Evolutionary conservation across 2,113 vertebrate species (phyloP), one percentile per base, ranked within the genome.

Genomic region (Gymnocephalus cernua): DNA sequence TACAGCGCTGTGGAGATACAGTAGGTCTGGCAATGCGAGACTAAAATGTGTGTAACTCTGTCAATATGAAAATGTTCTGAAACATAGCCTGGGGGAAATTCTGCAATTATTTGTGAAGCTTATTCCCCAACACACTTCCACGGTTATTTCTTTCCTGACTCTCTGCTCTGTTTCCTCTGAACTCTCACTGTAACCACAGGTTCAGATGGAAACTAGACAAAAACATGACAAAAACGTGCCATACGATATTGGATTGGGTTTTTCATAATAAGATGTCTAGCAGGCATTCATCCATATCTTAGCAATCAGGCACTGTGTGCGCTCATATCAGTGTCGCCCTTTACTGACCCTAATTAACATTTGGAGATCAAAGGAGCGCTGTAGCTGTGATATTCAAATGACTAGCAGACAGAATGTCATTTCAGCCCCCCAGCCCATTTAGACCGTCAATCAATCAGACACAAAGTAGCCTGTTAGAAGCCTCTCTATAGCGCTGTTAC

Each of bases 311-410:
- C 66, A 4, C 44, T 21, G 35, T 56, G 70, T 64, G 74, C 32
- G 73, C 23, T 71, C 63, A 58, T 65, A 57, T 89, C 47, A 47
- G 21, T 1, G 29, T 75, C 50, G 14, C 63, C 63, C 44, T 89
- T 84, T 48, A 66, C 80, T 80, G 19, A 88, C 89, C 89, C 84
- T 89, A 81, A 94, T 94, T 92, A 93, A 84, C 83, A 87, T 82
- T 44, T 29, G 65, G 78, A 91, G 93, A 94, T 94, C 90, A 95
- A 94, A 94, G 89, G 35, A 75, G 21, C 3, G 41, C 71, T 87
- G 78, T 61, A 75, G 79, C 93, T 93, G 88, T 94, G 92, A 93
- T 91, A 92, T 94, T 91, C 84, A 92, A 94, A 94, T 93, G 68
- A 87, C 62, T 54, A 82, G 54, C 66, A 77, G 77, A 86, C 84